These are phyloP conservation scores for Macrotrachela quadricornifera DNA, from an alignment of 1,140 invertebrate genomes.

Conservation along the genomic window DNA sequence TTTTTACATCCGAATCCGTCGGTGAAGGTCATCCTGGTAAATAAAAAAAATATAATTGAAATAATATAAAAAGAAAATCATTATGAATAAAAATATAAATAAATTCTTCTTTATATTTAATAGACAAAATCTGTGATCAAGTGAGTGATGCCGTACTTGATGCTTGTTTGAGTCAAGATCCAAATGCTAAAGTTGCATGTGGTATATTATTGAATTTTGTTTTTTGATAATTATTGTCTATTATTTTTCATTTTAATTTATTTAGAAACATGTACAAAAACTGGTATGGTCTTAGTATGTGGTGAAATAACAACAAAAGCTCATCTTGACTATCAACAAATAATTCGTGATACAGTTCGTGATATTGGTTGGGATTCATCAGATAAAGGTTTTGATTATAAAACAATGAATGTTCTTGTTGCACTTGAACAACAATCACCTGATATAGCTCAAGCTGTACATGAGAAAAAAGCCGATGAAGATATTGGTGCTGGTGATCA, in stretches of 20 bases:
- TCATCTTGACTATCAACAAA: constrained; percentile 81
- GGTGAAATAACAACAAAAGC: constrained; percentile 48
- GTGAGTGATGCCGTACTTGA: constrained; percentile 96
- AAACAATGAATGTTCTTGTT: constrained; percentile 90
- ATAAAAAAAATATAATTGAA: no score
- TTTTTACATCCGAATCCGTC: constrained; percentile 96
- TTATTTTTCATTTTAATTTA: background rate
- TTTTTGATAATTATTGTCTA: background rate
- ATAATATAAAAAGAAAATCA: no score
- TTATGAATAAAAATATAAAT: no score
- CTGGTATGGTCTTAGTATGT: constrained; percentile 42
- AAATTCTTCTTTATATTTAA: no score
- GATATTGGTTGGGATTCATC: constrained; percentile 95
- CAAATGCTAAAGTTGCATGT: constrained; percentile 90
- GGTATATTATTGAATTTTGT: constrained; percentile 36
- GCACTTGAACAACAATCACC: constrained; percentile 90
- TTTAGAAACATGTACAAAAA: constrained; percentile 33
- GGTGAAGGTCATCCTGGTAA: constrained; percentile 71
- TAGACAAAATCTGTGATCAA: constrained; percentile 96
- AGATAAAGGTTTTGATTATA: constrained; percentile 93
- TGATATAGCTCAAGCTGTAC: constrained; percentile 87
- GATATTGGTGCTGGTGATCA: constrained; percentile 98
- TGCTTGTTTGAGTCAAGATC: constrained; percentile 82
- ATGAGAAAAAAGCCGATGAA: constrained; percentile 68
- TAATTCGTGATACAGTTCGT: constrained; percentile 78